Evolutionary conservation across 2,113 vertebrate genomes (phyloP), one percentile per base, ranked within the genome.

Genomic region (Halcyon malimbica): DNA sequence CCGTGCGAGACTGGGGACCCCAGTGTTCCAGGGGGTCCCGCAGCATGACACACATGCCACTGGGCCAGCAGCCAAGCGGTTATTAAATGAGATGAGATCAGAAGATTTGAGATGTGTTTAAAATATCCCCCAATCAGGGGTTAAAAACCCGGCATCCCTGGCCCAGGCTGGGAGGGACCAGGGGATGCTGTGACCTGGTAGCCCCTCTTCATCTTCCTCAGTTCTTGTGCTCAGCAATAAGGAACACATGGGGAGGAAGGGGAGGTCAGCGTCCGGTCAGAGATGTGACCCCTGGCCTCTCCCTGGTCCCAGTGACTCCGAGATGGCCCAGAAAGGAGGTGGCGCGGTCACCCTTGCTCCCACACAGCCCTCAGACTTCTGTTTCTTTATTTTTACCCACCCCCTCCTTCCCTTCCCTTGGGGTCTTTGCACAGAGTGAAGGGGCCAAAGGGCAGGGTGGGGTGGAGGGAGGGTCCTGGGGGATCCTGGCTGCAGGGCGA

Each of bases 1-100:
- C 23, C 8, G 2, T 6, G 4, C 0, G 2, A 59, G 11, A 28
- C 8, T 1, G 1, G 33, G 11, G 33, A 60, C 37, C 39, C 10
- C 18, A 6, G 26, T 2, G 33, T 60, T 31, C 31, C 26, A 13
- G 1, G 2, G 20, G 17, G 35, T 41, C 59, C 24, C 1, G 1
- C 28, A 24, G 33, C 0, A 6, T 31, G 62, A 51, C 0, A 2
- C 3, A 3, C 15, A 5, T 0, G 3, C 28, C n/a, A 16, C 28
- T 11, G 1, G 56, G 24, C n/a, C n/a, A 56, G 48, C 48, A 63
- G 24, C 41, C 41, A 23, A 25, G 12, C 51, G 15, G 13, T 44
- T 69, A 69, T 70, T 69, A 83, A 46, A 83, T 11, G 3, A 59
- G 6, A 29, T 15, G 11, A 70, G 33, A 42, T n/a, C 5, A 2